A percentile compares a stretch with the other conserved stretches of the same genome.
These are phyloP conservation scores for Eurypyga helias DNA, from an alignment of 2,113 vertebrate species.

Conservation along the genomic window DNA sequence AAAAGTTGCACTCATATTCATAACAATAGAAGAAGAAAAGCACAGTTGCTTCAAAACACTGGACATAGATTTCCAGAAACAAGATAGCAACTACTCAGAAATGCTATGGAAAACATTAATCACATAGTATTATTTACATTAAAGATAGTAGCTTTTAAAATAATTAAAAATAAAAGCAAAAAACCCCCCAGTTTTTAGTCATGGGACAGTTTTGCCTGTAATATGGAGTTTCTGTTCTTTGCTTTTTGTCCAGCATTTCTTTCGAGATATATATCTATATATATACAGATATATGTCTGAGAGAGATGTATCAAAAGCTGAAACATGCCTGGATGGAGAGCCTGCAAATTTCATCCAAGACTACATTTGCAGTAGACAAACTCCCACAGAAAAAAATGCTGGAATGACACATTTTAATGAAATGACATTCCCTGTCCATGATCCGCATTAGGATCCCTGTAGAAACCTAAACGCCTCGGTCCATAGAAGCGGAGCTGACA, in stretches of 20 bases:
- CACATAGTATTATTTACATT: slow-evolving; percentile 50
- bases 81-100: slow-evolving; percentile 50
- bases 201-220: not conserved
- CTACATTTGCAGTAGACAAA: not conserved
- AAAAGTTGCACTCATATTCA: not conserved
- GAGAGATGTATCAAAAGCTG: slow-evolving; percentile 14
- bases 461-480: not conserved
- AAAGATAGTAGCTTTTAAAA: not conserved
- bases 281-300: not conserved
- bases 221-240: not conserved
- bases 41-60: slow-evolving; percentile 18
- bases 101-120: slow-evolving; percentile 37
- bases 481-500: not conserved
- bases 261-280: not conserved
- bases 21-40: slow-evolving; percentile 24
- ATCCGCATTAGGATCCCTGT: not conserved
- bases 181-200: not conserved
- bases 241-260: slow-evolving; percentile 3
- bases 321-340: not conserved
- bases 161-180: not conserved
- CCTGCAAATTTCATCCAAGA: slow-evolving; percentile 2
- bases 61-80: slow-evolving; percentile 33
- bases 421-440: not conserved
- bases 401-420: not conserved
- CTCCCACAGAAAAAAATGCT: not conserved